Evolutionary conservation across 2,888 invertebrate species (phyloP).

Genomic region (Pelosia muscerda): DNA sequence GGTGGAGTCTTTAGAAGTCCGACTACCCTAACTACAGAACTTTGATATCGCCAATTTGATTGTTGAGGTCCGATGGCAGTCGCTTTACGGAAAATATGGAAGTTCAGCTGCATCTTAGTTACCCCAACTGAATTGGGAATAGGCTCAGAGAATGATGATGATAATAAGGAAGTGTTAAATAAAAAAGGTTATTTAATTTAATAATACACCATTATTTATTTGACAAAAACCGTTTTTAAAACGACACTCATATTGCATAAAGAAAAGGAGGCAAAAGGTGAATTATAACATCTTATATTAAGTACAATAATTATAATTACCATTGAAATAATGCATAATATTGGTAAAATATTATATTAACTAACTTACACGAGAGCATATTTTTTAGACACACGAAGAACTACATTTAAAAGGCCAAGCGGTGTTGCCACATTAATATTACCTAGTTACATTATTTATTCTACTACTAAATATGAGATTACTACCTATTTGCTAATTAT

Average conservation of each 20-base stretch:
- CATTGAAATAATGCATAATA: conserved; percentile 70
- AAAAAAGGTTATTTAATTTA: conserved; percentile 62
- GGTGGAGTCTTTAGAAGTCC: no score
- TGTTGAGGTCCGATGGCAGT: no score
- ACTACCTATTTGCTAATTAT: conserved; percentile 59
- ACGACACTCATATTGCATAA: conserved; percentile 85
- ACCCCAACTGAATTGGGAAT: no score
- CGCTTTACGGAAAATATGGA: no score
- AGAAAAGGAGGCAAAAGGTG: conserved; percentile 80
- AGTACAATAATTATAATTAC: conserved; percentile 57
- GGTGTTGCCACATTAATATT: conserved; percentile 83
- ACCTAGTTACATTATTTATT: conserved; percentile 47
- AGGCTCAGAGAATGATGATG: no score
- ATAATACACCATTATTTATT: conserved; percentile 80
- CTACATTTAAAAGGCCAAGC: conserved; percentile 86
- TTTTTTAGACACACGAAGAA: conserved; percentile 76
- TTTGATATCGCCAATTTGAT: no score
- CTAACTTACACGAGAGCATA: conserved; percentile 59
- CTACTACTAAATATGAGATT: conserved; percentile 69
- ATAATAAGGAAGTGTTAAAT: conserved; percentile 32
- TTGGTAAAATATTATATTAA: conserved; percentile 59
- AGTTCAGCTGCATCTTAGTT: no score
- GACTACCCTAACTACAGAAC: no score
- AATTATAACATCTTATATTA: conserved; percentile 72
- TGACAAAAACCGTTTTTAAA: conserved; percentile 84